These are phyloP conservation scores for Spea bombifrons DNA, from an alignment of 2,113 vertebrate genomes.

Conservation along the genomic window DNA sequence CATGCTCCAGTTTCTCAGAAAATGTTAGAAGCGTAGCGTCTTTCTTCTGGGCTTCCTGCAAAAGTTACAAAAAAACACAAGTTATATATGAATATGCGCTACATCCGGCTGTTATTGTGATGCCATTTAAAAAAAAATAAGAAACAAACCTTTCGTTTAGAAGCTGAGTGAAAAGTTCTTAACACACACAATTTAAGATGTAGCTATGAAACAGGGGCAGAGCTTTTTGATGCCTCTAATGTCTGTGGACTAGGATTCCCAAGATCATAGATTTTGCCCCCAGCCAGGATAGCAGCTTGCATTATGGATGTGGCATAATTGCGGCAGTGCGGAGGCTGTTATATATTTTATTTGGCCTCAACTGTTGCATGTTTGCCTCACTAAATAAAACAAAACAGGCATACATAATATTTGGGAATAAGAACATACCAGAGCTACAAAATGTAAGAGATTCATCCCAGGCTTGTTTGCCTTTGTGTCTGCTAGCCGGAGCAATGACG, in stretches of 20 bases:
- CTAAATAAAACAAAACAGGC: background rate
- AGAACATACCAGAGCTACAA: constrained; percentile 87
- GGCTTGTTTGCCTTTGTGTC: constrained; percentile 98
- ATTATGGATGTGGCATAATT: too few species aligned
- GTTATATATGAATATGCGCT: background rate
- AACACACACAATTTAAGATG: too few species aligned
- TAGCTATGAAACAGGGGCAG: too few species aligned
- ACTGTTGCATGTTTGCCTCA: background rate
- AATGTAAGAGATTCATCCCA: constrained; percentile 95
- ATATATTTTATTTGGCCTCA: background rate
- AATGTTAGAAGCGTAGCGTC: constrained; percentile 83
- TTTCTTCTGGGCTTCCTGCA: constrained; percentile 95
- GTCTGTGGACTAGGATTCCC: too few species aligned
- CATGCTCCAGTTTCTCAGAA: constrained; percentile 81
- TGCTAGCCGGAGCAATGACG: constrained; percentile 90
- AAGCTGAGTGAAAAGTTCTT: too few species aligned
- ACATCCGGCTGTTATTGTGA: too few species aligned
- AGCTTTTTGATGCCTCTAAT: too few species aligned
- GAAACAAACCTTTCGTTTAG: too few species aligned
- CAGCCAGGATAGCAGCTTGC: too few species aligned
- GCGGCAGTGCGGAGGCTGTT: too few species aligned
- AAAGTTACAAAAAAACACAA: constrained; percentile 52
- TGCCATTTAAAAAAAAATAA: too few species aligned
- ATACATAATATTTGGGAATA: background rate
- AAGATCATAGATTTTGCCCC: too few species aligned